Conservation (phyloP, 2,888 invertebrate species). For the Dryobotodes eremita region DNA sequence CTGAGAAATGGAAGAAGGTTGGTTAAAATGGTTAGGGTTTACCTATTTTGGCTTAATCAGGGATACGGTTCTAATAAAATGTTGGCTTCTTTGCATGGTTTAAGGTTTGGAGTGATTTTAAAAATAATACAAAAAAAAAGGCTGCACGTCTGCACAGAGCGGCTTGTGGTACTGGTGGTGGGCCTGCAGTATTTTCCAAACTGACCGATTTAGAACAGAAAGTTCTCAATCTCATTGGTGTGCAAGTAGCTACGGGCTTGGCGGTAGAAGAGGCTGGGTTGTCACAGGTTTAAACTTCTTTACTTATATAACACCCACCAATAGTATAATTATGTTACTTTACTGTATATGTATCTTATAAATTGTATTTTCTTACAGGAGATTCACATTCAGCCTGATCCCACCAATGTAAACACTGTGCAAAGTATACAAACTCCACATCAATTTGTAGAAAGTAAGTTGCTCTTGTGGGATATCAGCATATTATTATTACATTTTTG, state of each 20-base stretch:
- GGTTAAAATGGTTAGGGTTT: constrained; percentile 1
- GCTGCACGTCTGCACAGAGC: constrained; percentile 48
- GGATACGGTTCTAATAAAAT: background rate
- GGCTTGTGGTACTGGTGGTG: too few species aligned
- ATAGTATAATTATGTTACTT: background rate
- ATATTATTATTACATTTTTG: too few species aligned
- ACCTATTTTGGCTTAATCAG: constrained; percentile 10
- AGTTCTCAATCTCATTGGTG: constrained; percentile 54
- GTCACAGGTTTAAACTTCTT: constrained; percentile 1
- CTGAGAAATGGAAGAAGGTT: constrained; percentile 60
- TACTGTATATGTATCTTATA: too few species aligned
- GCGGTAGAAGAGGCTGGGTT: constrained; percentile 15
- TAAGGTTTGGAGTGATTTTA: constrained; percentile 65
- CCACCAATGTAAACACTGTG: too few species aligned
- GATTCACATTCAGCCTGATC: too few species aligned
- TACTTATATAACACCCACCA: background rate
- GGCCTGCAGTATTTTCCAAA: constrained; percentile 38
- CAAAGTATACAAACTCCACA: too few species aligned
- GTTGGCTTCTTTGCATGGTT: constrained; percentile 6
- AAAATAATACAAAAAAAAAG: constrained; percentile 63
- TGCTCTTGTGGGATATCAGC: too few species aligned
- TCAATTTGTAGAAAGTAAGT: too few species aligned
- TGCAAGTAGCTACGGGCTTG: constrained; percentile 46
- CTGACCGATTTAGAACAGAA: constrained; percentile 54
- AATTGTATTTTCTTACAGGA: too few species aligned